Evolutionary conservation across 2,113 vertebrate genomes (phyloP), one percentile per base, ranked within the genome.

Genomic region (Phodopus roborovskii): DNA sequence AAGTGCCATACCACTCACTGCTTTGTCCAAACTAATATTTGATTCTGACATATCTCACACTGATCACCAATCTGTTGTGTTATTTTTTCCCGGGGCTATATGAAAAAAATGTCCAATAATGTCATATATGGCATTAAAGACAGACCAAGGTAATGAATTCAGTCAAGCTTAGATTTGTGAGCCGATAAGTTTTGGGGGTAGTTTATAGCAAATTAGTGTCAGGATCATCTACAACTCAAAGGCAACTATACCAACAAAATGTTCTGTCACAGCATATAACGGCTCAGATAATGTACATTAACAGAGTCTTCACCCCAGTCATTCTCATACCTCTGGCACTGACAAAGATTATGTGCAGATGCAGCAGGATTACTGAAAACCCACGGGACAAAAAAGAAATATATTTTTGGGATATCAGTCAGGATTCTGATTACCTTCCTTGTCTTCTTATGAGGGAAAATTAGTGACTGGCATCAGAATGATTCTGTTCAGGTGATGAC

Each of bases 241-340:
- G 22, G 36, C 5, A 26, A 20, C n/a, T 58, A n/a, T 58, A 39
- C 12, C 22, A 58, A 15, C 17, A 24, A n/a, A n/a, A 58, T 79
- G 19, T 79, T 79, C 48, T 60, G 53, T 53, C 20, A 60, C 53
- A 83, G 24, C 13, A 42, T 62, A 83, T 12, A 22, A 62, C 60
- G 56, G 79, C 24, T 60, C 17, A 83, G n/a, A 13, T 60, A 39
- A 83, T n/a, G 11, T 26, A 83, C n/a, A 83, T 62, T 60, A 83
- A 2, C n/a, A 42, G 6, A 83, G 4, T 24, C 12, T 60, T 39
- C 12, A 16, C 56, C 0, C 1, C 6, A 28, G 7, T 56, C n/a
- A 39, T 83, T 11, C 3, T 58, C 28, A 7, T 42, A 28, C 22
- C 12, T 60, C 12, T 62, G n/a, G 22, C 24, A 24, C 22, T 83